Evolutionary conservation across 2,888 invertebrate genomes (phyloP).

Genomic region (Stenodera caucasica): DNA sequence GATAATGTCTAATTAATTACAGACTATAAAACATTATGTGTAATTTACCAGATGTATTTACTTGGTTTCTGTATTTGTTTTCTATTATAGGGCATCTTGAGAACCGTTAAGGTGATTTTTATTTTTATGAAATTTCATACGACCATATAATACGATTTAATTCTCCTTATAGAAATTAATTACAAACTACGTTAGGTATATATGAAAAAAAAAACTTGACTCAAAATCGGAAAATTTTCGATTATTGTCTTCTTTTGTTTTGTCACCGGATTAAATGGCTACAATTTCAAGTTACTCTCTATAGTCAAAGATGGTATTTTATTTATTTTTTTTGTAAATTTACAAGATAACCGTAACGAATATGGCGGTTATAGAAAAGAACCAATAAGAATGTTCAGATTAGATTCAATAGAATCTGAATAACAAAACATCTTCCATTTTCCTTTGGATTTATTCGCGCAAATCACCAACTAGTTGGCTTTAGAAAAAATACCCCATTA

Average conservation of each 20-base stretch:
- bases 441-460: constrained; percentile 24
- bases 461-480: constrained; percentile 22
- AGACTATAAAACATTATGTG: constrained; percentile 31
- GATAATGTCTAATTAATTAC: constrained; percentile 41
- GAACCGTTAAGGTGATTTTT: constrained; percentile 6
- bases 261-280: too few species aligned
- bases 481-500: too few species aligned
- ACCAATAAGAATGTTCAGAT: constrained; percentile 37
- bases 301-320: too few species aligned
- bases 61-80: not conserved
- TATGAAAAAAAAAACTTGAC: too few species aligned
- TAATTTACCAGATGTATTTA: constrained; percentile 32
- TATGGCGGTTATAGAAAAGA: constrained; percentile 34
- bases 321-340: too few species aligned
- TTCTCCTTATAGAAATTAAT: too few species aligned
- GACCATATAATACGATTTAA: too few species aligned
- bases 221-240: too few species aligned
- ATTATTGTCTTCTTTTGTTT: too few species aligned
- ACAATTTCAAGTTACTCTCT: too few species aligned
- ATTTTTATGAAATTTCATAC: constrained; percentile 3
- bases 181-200: too few species aligned
- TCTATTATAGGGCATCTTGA: not conserved
- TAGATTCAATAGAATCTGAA: constrained; percentile 38
- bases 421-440: constrained; percentile 37
- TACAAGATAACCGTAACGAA: constrained; percentile 27